These are phyloP conservation scores for Ypsolopha sequella DNA, from an alignment of 2,888 invertebrate genomes.

Conservation along the genomic window DNA sequence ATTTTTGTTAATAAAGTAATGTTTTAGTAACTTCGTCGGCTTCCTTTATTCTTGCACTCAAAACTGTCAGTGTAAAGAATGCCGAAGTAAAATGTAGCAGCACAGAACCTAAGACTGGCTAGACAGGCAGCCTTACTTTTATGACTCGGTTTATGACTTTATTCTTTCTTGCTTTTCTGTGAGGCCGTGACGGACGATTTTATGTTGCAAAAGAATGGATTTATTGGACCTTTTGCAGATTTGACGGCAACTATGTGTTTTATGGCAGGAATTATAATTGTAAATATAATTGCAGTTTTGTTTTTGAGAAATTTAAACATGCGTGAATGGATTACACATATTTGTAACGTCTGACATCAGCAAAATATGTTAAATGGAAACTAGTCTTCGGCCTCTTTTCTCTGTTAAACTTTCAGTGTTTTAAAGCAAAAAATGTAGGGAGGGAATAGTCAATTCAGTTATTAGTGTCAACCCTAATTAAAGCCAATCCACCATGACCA, in stretches of 20 bases:
- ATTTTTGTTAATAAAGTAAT: no score
- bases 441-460: no score
- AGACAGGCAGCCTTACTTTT: slow-evolving; percentile 2
- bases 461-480: neutral
- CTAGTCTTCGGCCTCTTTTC: no score
- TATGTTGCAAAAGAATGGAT: neutral
- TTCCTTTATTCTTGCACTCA: neutral
- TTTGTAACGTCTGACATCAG: no score
- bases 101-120: neutral
- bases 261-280: neutral
- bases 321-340: no score
- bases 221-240: neutral
- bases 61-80: neutral
- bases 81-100: neutral
- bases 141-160: slow-evolving; percentile 2
- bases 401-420: no score
- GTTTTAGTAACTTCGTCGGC: neutral
- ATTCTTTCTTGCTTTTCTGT: slow-evolving; percentile 1
- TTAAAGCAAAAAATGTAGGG: no score
- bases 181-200: neutral
- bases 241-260: neutral
- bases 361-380: no score
- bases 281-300: no score
- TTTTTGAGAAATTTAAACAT: no score
- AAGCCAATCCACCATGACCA: neutral